Conservation (phyloP, 2,113 vertebrate genomes). For the Hippoglossus stenolepis region DNA sequence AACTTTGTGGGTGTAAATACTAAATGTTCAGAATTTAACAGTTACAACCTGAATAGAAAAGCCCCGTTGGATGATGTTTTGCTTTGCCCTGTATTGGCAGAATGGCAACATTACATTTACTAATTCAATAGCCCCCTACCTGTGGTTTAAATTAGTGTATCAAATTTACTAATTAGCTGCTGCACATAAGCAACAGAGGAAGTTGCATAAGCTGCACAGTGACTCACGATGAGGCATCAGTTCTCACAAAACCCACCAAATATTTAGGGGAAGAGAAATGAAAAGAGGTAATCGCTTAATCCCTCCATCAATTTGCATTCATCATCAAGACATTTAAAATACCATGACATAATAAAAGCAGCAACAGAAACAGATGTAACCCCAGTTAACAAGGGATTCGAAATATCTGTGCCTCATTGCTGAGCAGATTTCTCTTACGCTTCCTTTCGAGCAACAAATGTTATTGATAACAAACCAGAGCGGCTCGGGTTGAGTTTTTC, state of each 20-base stretch:
- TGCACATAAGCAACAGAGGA: neutral
- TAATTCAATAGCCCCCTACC: neutral
- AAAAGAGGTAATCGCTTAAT: neutral
- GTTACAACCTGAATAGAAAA: neutral
- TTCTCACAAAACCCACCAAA: neutral
- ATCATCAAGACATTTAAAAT: neutral
- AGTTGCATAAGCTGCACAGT: neutral
- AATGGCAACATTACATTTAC: neutral
- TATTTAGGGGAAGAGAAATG: neutral
- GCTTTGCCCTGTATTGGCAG: neutral
- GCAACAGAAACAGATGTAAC: slow-evolving; percentile 9
- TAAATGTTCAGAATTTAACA: neutral
- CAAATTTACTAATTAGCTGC: neutral
- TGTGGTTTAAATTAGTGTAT: neutral
- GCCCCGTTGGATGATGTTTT: neutral
- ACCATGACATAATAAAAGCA: neutral
- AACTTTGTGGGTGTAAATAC: neutral
- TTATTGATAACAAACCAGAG: slow-evolving; percentile 29
- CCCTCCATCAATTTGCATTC: neutral
- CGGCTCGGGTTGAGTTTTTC: neutral
- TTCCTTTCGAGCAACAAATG: slow-evolving; percentile 23
- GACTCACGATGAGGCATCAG: neutral
- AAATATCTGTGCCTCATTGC: slow-evolving; percentile 3
- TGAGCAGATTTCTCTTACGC: neutral
- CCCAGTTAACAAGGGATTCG: slow-evolving; percentile 16